These are phyloP conservation scores for Meandrina meandrites DNA, from an alignment of 92 coral and sea anemone species.

Conservation along the genomic window DNA sequence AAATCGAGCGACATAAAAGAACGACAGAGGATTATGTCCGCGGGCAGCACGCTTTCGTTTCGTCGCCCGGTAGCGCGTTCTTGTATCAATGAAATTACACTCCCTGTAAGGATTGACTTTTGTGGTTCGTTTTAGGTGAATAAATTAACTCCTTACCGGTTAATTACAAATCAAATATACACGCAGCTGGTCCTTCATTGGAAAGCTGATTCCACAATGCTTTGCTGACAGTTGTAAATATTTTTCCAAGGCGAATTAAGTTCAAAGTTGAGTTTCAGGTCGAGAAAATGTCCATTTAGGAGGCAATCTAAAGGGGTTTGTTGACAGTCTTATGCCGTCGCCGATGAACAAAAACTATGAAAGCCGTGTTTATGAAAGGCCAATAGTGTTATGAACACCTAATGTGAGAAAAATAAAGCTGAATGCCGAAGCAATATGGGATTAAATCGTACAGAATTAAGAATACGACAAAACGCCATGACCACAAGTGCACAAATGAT, in stretches of 20 bases:
- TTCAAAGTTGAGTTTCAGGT: slow-evolving; percentile 9
- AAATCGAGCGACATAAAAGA: background rate
- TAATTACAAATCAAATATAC: slow-evolving; percentile 9
- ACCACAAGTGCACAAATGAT: background rate
- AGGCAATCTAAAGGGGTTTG: background rate
- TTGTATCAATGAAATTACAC: slow-evolving; percentile 27
- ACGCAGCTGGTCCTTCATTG: slow-evolving; percentile 32
- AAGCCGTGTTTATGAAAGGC: background rate
- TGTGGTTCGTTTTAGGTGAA: slow-evolving; percentile 43
- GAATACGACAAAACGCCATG: background rate
- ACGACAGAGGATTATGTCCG: background rate
- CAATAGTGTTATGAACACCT: background rate
- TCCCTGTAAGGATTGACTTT: slow-evolving; percentile 36
- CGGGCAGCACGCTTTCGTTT: background rate
- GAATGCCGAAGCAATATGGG: slow-evolving; percentile 29
- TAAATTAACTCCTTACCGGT: slow-evolving; percentile 40
- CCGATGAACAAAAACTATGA: background rate
- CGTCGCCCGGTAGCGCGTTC: background rate
- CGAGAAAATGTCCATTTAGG: background rate
- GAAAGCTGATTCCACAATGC: slow-evolving; percentile 6
- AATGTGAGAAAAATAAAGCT: slow-evolving; percentile 18
- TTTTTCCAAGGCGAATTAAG: background rate
- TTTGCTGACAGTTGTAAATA: slow-evolving; percentile 27
- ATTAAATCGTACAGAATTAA: slow-evolving; percentile 7
- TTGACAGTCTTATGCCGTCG: background rate